Conservation (phyloP, 2,888 invertebrate genomes). For the Pinctada fucata region DNA sequence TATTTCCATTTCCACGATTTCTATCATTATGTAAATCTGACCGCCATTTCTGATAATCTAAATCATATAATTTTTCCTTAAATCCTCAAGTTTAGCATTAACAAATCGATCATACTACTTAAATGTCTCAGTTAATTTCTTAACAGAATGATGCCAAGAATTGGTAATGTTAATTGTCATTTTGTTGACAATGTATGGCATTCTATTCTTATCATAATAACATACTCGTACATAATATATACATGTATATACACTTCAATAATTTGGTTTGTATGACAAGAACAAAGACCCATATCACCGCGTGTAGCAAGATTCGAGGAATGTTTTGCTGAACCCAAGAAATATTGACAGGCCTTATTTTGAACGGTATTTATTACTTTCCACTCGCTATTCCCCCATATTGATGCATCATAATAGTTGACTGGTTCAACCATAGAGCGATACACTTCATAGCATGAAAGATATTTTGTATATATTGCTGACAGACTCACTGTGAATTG, state of each 20-base stretch:
- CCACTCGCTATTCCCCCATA: conserved; percentile 18
- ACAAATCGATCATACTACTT: too few relatives aligned
- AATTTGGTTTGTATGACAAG: not conserved
- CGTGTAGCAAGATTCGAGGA: conserved; percentile 20
- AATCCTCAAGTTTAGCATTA: not conserved
- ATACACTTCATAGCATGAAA: conserved; percentile 19
- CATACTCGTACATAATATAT: not conserved
- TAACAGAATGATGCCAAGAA: not conserved
- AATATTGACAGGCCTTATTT: conserved; percentile 27
- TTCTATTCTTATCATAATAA: not conserved
- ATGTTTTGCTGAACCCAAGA: conserved; percentile 21
- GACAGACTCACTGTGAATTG: conserved; percentile 12
- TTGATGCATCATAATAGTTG: conserved; percentile 20
- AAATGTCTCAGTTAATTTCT: not conserved
- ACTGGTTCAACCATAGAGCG: conserved; percentile 24
- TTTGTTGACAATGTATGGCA: not conserved
- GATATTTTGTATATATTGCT: conserved; percentile 27
- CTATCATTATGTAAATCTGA: not conserved
- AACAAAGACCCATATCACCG: conserved; percentile 22
- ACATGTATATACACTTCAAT: not conserved
- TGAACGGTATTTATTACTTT: conserved; percentile 22
- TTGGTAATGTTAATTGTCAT: not conserved
- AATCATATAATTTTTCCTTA: not conserved
- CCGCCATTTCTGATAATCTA: not conserved
- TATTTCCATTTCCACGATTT: not conserved